phyloP scores from a whole-genome alignment of 2,888 invertebrate species.

The Sycophila texana region DNA sequence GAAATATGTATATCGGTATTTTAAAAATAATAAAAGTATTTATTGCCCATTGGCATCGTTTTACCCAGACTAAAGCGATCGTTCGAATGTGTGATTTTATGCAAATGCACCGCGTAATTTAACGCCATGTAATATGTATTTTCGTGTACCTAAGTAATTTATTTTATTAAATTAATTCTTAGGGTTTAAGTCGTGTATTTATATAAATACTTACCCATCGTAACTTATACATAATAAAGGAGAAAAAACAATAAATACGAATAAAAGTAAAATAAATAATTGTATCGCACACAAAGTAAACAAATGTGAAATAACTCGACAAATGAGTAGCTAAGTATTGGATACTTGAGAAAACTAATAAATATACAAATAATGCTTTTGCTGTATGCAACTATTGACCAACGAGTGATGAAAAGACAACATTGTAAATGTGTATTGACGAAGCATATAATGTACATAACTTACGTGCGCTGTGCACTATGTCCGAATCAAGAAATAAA shows the following conservation, averaged over 20 bases:
- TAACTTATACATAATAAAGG: conserved; percentile 50
- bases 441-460: conserved; percentile 51
- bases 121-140: conserved; percentile 63
- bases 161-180: conserved; percentile 68
- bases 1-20: too few relatives aligned
- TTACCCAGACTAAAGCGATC: conserved; percentile 42
- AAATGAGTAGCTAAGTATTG: conserved; percentile 48
- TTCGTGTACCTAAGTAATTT: conserved; percentile 68
- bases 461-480: conserved; percentile 71
- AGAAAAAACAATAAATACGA: conserved; percentile 45
- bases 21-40: conserved; percentile 7
- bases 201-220: conserved; percentile 57
- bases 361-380: conserved; percentile 51
- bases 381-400: conserved; percentile 49
- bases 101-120: conserved; percentile 64
- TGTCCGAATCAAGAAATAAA: conserved; percentile 69
- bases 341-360: conserved; percentile 46
- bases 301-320: conserved; percentile 5
- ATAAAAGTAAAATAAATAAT: conserved; percentile 41
- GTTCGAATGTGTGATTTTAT: conserved; percentile 61
- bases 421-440: conserved; percentile 69
- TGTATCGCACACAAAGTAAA: conserved; percentile 56
- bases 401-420: conserved; percentile 58
- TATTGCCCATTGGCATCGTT: conserved; percentile 38
- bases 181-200: conserved; percentile 64